Evolutionary conservation across 2,113 vertebrate species (phyloP).

Genomic region (Lates calcarifer): DNA sequence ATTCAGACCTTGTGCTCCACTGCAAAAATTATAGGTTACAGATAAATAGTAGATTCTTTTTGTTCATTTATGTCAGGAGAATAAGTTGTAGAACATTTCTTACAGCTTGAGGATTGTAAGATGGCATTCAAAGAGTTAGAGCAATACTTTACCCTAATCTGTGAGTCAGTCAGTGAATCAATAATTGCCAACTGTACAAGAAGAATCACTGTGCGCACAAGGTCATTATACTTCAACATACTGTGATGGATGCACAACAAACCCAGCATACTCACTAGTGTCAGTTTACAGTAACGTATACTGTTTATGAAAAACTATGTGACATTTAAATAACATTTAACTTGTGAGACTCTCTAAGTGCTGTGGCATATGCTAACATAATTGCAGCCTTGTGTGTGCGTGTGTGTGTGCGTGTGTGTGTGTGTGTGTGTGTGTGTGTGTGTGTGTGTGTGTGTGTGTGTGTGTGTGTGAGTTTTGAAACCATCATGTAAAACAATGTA

Average conservation of each 20-base stretch:
- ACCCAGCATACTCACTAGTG: background rate
- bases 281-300: slow-evolving; percentile 1
- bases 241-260: background rate
- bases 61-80: background rate
- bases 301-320: slow-evolving; percentile 21
- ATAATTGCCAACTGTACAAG: background rate
- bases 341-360: background rate
- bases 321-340: slow-evolving; percentile 48
- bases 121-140: background rate
- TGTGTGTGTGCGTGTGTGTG: slow-evolving; percentile 8
- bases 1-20: background rate
- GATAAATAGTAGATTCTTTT: background rate
- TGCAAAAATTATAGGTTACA: background rate
- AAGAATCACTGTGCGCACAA: background rate
- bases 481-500: slow-evolving; percentile 57
- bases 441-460: slow-evolving; percentile 6
- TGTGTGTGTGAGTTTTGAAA: slow-evolving; percentile 14
- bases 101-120: background rate
- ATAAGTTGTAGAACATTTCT: too few relatives aligned
- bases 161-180: slow-evolving; percentile 11
- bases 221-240: background rate
- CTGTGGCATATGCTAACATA: slow-evolving; percentile 18
- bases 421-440: slow-evolving; percentile 15
- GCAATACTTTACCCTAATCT: background rate
- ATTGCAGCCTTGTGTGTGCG: slow-evolving; percentile 20